Conservation (phyloP, 2,113 vertebrate species). For the Neogobius melanostomus region DNA sequence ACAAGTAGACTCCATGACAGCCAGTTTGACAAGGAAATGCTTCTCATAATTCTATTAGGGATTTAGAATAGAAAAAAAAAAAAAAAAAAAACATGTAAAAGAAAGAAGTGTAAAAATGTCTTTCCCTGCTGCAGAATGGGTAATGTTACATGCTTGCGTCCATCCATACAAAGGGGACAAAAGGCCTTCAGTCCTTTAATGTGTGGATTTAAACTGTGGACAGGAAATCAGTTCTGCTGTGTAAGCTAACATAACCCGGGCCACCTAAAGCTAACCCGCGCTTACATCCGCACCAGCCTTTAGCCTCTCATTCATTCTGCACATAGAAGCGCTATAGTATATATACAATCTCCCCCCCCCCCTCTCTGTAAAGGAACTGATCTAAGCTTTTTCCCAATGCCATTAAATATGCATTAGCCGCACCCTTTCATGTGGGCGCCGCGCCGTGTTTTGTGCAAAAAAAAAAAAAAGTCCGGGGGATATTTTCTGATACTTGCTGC, state of each 20-base stretch:
- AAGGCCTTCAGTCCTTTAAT: slow-evolving; percentile 1
- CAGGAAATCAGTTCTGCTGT: slow-evolving; percentile 7
- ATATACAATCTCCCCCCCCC: slow-evolving; percentile 17
- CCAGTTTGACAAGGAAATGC: neutral
- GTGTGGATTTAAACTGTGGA: neutral
- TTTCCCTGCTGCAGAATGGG: too few species aligned
- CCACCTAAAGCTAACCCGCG: neutral
- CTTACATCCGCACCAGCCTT: slow-evolving; percentile 3
- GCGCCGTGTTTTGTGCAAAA: slow-evolving; percentile 55
- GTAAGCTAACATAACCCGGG: neutral
- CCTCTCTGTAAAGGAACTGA: slow-evolving; percentile 61
- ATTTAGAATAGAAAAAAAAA: too few species aligned
- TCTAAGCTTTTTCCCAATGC: slow-evolving; percentile 64
- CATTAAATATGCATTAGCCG: slow-evolving; percentile 75
- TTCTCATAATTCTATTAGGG: neutral
- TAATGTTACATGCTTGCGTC: too few species aligned
- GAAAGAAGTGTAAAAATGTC: too few species aligned
- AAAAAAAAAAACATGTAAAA: too few species aligned
- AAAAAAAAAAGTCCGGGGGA: slow-evolving; percentile 55
- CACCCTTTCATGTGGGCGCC: slow-evolving; percentile 70
- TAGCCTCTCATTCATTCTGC: slow-evolving; percentile 39
- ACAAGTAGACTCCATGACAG: neutral
- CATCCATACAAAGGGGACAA: neutral
- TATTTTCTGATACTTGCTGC: slow-evolving; percentile 67
- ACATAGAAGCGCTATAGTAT: slow-evolving; percentile 48